Base-by-base conservation (phyloP, 1,140 invertebrate genomes). In the Scaptomyza graminum region DNA sequence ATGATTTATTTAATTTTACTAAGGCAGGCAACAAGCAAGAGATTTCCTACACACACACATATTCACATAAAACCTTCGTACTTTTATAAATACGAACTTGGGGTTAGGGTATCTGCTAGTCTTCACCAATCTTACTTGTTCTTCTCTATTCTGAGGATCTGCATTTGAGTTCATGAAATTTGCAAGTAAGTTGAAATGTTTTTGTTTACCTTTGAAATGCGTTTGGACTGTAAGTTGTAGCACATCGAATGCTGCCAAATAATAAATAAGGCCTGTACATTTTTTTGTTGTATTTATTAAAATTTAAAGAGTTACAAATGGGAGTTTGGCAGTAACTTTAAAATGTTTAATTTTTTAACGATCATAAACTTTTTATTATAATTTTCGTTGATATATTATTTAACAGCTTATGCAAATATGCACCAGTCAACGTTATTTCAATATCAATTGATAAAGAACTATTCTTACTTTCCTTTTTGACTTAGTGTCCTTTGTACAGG, bases 111-210 rank as follows among this genome's bases (percentile, higher is more conserved):
- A 34, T 34, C 31, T 34, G 31, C 8, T 34, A 34, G 31, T 34
- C 31, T 34, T 34, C 1, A 34, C 8, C 8, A 9, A 9, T 65
- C 44, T 44, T 54, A 47, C 61, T 61, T 44, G 47, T 11, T 49
- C 49, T 25, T 22, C 37, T 71, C 39, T n/a, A n/a, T 34, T 34
- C 12, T 49, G 52, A 44, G 31, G 12, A 56, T 51, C 65, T 79
- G 69, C 79, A 89, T 67, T 88, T 83, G 76, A 31, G 65, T 77
- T 89, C 83, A 88, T 88, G 83, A 88, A 88, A 83, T 79, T 83
- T 88, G 62, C 76, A 88, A 62, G 16, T 63, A 66, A 68, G 61
- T 66, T 88, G 79, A 88, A 89, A 88, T 83, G 83, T 76, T 88
- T 79, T 79, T 89, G 63, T 83, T 89, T 87, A 73, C 71, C 59